These are phyloP conservation scores for Teleogryllus oceanicus DNA, from an alignment of 2,888 invertebrate species.

Conservation along the genomic window DNA sequence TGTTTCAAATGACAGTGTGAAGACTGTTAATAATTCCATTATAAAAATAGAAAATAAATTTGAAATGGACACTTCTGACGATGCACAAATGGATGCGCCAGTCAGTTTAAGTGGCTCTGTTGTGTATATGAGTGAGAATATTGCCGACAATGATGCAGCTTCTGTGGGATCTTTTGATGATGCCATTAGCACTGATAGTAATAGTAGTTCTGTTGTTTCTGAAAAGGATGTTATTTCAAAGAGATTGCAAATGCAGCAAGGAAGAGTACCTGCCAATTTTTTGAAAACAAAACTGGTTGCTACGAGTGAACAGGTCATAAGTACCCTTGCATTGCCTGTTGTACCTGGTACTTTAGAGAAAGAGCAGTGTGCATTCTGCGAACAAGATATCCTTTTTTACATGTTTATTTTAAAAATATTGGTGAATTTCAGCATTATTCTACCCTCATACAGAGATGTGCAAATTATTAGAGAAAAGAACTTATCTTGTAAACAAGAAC, in stretches of 20 bases:
- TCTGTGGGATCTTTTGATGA: neutral
- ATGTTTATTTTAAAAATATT: neutral
- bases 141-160: neutral
- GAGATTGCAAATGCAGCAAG: neutral
- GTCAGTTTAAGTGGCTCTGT: neutral
- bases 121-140: neutral
- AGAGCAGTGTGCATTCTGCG: neutral
- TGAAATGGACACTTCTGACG: neutral
- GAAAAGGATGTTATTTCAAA: neutral
- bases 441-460: too few relatives aligned
- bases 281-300: neutral
- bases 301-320: neutral
- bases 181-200: neutral
- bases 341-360: neutral
- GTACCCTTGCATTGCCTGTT: neutral
- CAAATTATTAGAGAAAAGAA: too few relatives aligned
- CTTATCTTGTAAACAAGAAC: too few relatives aligned
- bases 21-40: too few relatives aligned
- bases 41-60: too few relatives aligned
- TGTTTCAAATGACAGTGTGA: too few relatives aligned
- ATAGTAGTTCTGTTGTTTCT: neutral
- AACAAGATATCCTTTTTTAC: conserved; percentile 9
- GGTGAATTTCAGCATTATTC: too few relatives aligned
- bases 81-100: neutral
- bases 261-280: neutral